Evolutionary conservation across 2,888 invertebrate genomes (phyloP).

Genomic region (Diarsia rubi): DNA sequence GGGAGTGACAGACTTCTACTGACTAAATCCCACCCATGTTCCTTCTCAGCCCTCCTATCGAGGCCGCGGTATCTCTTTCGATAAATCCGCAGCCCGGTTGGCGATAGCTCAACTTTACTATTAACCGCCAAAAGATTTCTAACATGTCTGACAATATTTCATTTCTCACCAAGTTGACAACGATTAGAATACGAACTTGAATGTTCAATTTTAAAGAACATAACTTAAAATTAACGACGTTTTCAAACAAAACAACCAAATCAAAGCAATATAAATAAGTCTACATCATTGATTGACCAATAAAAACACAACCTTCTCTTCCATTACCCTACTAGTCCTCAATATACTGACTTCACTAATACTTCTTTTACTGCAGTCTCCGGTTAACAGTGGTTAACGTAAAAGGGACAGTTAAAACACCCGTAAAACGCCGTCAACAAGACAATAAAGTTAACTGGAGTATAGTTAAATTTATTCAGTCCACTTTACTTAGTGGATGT

Average conservation of each 20-base stretch:
- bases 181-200: not conserved
- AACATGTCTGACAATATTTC: not conserved
- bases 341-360: conserved; percentile 40
- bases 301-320: conserved; percentile 22
- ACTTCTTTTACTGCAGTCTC: not conserved
- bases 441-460: conserved; percentile 39
- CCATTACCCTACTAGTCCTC: conserved; percentile 7
- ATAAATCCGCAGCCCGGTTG: too few relatives aligned
- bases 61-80: too few relatives aligned
- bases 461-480: conserved; percentile 58
- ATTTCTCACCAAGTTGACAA: not conserved
- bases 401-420: conserved; percentile 49
- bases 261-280: conserved; percentile 12
- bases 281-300: conserved; percentile 11
- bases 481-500: conserved; percentile 50
- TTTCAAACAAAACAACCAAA: not conserved
- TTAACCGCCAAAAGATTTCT: not conserved
- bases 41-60: too few relatives aligned
- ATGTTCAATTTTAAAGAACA: not conserved
- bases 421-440: conserved; percentile 58
- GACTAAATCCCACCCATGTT: too few relatives aligned
- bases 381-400: conserved; percentile 41
- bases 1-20: too few relatives aligned
- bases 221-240: not conserved
- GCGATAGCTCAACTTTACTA: not conserved